Evolutionary conservation across 2,888 invertebrate genomes (phyloP), one percentile per base, ranked within the genome.

Genomic region (Cremastobaeus sp.): DNA sequence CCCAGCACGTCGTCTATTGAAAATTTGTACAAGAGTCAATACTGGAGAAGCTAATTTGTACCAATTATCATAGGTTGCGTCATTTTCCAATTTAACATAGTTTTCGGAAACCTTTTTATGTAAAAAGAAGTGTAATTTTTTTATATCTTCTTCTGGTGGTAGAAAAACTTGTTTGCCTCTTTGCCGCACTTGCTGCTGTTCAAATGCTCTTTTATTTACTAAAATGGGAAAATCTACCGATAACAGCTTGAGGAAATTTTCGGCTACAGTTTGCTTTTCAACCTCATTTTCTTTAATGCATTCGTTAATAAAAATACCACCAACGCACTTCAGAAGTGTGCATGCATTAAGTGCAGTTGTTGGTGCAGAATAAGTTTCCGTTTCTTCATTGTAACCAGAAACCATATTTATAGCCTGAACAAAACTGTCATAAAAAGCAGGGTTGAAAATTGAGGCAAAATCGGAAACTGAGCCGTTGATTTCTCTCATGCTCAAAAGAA

Each of bases 1-100:
- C 0, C 80, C 79, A 0, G 78, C 59, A 9, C 77, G 52, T 2
- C 79, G 69, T 8, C 78, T 76, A 62, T 81, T 79, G 20, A 80
- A 81, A 8, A 79, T 9, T 43, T 74, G 77, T 1, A 78, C 28
- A 2, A 72, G 60, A 1, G 74, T 43, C 1, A 79, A 43, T 15
- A 35, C n/a, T 32, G 6, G 9, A 32, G 5, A 9, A 32, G 11
- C 3, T 32, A n/a, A n/a, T n/a, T n/a, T n/a, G n/a, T n/a, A n/a
- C n/a, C n/a, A n/a, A n/a, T n/a, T n/a, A n/a, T n/a, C n/a, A n/a
- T n/a, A n/a, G n/a, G n/a, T n/a, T n/a, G n/a, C n/a, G n/a, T n/a
- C n/a, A n/a, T n/a, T n/a, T n/a, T n/a, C n/a, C n/a, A 41, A 9
- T 32, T 50, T 34, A 14, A 30, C 14, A 14, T 35, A 62, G n/a